These are phyloP conservation scores for Hyposoter dolosus DNA, from an alignment of 2,888 invertebrate species.

Conservation along the genomic window DNA sequence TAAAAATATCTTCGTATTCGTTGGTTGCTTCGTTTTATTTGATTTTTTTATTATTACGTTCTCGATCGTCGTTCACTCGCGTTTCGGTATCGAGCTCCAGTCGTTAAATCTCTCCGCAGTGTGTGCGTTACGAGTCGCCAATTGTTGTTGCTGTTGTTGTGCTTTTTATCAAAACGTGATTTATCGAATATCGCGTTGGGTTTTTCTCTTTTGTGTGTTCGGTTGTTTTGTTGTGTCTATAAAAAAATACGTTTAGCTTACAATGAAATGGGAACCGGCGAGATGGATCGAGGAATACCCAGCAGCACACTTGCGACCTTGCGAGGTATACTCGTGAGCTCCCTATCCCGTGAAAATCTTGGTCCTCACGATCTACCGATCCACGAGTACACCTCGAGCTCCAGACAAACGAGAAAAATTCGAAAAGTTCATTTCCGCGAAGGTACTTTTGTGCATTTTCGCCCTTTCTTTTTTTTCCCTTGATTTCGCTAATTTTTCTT, in stretches of 20 bases:
- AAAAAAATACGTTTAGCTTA: slow-evolving; percentile 11
- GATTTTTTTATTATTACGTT: background rate
- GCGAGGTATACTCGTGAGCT: slow-evolving; percentile 86
- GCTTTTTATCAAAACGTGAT: slow-evolving; percentile 16
- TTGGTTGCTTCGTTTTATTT: background rate
- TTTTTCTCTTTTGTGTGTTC: background rate
- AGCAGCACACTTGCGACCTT: slow-evolving; percentile 86
- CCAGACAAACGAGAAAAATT: slow-evolving; percentile 69
- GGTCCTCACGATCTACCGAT: slow-evolving; percentile 85
- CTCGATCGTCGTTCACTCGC: background rate
- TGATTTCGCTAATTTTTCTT: background rate
- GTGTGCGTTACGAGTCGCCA: background rate
- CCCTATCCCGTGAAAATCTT: slow-evolving; percentile 87
- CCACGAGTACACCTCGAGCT: slow-evolving; percentile 77
- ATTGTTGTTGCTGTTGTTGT: background rate
- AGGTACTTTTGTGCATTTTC: slow-evolving; percentile 69
- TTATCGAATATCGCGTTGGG: background rate
- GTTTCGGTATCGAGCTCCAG: background rate
- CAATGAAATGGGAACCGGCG: slow-evolving; percentile 72
- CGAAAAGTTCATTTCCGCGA: slow-evolving; percentile 83
- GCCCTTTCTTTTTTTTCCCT: background rate
- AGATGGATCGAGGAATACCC: slow-evolving; percentile 84
- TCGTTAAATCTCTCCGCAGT: background rate
- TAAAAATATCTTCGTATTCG: background rate
- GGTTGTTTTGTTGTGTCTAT: background rate